A percentile compares a stretch with the other conserved stretches of the same genome.
Evolutionary conservation across 2,113 vertebrate species (phyloP).

Genomic region (Cyanoderma ruficeps): DNA sequence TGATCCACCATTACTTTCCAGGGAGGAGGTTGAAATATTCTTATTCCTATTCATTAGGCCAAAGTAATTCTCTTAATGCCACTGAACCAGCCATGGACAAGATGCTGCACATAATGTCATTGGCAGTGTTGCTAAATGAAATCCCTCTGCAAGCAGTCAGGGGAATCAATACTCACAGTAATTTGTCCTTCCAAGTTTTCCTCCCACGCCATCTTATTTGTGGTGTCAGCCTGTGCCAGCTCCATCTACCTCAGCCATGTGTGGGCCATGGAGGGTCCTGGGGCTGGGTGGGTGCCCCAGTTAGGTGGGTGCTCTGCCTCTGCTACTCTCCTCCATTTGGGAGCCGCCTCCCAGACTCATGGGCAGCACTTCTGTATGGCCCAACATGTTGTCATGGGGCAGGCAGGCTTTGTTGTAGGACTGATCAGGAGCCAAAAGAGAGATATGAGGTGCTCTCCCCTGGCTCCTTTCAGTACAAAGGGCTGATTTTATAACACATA

Average conservation of each 20-base stretch:
- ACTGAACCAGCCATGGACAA: conserved; percentile 63
- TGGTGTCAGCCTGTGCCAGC: not conserved
- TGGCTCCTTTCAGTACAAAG: not conserved
- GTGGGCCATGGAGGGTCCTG: not conserved
- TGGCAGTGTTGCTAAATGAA: conserved; percentile 68
- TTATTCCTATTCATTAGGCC: conserved; percentile 72
- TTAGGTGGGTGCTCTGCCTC: not conserved
- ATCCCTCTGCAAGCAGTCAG: conserved; percentile 66
- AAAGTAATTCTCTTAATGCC: conserved; percentile 74
- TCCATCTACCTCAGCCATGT: not conserved
- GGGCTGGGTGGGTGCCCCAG: not conserved
- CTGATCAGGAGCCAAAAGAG: not conserved
- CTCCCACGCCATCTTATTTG: not conserved
- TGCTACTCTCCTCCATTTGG: not conserved
- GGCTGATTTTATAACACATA: conserved; percentile 32
- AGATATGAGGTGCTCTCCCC: not conserved
- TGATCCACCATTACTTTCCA: conserved; percentile 60
- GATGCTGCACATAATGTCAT: conserved; percentile 71
- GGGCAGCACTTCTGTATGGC: not conserved
- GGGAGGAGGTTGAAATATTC: conserved; percentile 63
- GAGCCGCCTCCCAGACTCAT: not conserved
- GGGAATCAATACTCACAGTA: conserved; percentile 11
- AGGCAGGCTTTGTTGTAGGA: not conserved
- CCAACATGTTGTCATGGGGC: rapidly evolving
- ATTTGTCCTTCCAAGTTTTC: conserved; percentile 62